Evolutionary conservation across 2,113 vertebrate species (phyloP).

Genomic region (Arizona elegans): DNA sequence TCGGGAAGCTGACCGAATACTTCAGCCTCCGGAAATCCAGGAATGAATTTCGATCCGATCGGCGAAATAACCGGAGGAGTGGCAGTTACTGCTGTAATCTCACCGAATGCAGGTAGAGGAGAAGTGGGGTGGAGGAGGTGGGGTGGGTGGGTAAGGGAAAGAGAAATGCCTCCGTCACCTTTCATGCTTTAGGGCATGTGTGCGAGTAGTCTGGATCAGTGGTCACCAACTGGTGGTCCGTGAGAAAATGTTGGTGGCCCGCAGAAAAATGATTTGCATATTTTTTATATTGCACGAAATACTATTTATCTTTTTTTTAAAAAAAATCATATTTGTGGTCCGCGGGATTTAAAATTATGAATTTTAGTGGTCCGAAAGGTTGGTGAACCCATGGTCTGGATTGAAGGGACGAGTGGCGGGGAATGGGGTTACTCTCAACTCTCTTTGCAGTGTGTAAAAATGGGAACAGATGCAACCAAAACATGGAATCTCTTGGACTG

Average conservation of each 20-base stretch:
- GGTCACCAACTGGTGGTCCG: too few species aligned
- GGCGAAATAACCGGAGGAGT: constrained; percentile 73
- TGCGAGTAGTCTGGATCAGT: not conserved
- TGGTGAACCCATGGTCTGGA: not conserved
- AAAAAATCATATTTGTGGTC: too few species aligned
- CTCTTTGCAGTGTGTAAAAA: not conserved
- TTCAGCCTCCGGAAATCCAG: constrained; percentile 87
- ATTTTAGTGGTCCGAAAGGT: too few species aligned
- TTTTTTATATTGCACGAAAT: too few species aligned
- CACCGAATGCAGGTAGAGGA: constrained; percentile 83
- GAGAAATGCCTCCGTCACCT: rapidly evolving
- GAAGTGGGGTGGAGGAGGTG: not conserved
- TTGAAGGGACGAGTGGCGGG: not conserved
- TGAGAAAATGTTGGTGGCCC: too few species aligned
- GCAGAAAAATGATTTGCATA: too few species aligned
- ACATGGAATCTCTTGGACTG: rapidly evolving
- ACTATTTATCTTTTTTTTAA: too few species aligned
- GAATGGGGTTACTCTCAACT: not conserved
- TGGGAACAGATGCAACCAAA: not conserved
- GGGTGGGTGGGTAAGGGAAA: not conserved
- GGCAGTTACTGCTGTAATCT: constrained; percentile 86
- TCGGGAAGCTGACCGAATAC: constrained; percentile 91
- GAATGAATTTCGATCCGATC: constrained; percentile 78
- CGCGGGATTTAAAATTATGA: too few species aligned
- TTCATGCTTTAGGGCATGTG: not conserved